Conservation (phyloP, 1,140 invertebrate species). For the Polypedilum vanderplanki region DNA sequence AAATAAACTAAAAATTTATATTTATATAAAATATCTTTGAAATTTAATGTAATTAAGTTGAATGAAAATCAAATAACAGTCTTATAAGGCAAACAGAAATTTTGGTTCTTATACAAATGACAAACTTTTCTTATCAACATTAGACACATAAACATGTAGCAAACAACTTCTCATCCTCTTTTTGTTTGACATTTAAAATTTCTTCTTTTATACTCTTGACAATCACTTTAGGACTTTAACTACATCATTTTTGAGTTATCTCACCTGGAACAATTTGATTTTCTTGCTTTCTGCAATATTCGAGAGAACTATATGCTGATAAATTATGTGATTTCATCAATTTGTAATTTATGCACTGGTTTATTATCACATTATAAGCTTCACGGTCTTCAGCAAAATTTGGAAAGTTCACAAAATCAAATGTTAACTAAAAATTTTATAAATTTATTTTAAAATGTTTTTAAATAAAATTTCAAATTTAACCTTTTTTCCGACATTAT, state of each 20-base stretch:
- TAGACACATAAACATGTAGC: too few species aligned
- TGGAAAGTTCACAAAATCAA: neutral
- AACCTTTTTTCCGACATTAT: neutral
- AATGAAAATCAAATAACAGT: too few species aligned
- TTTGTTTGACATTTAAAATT: too few species aligned
- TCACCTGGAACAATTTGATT: neutral
- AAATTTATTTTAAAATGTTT: neutral
- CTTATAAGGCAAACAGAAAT: too few species aligned
- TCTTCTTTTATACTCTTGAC: too few species aligned
- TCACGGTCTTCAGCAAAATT: slow-evolving; percentile 28
- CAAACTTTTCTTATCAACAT: too few species aligned
- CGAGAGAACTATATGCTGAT: neutral
- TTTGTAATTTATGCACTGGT: neutral
- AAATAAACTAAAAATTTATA: too few species aligned
- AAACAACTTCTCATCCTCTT: too few species aligned
- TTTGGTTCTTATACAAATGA: too few species aligned
- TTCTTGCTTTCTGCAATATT: neutral
- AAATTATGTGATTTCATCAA: neutral
- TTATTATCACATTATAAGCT: neutral
- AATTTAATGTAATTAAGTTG: too few species aligned
- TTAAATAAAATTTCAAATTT: neutral
- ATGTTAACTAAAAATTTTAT: slow-evolving; percentile 7
- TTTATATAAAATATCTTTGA: too few species aligned
- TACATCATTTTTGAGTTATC: neutral
- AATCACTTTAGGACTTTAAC: too few species aligned